Evolutionary conservation across 2,888 invertebrate species (phyloP).

Genomic region (Eucera pruinosa): DNA sequence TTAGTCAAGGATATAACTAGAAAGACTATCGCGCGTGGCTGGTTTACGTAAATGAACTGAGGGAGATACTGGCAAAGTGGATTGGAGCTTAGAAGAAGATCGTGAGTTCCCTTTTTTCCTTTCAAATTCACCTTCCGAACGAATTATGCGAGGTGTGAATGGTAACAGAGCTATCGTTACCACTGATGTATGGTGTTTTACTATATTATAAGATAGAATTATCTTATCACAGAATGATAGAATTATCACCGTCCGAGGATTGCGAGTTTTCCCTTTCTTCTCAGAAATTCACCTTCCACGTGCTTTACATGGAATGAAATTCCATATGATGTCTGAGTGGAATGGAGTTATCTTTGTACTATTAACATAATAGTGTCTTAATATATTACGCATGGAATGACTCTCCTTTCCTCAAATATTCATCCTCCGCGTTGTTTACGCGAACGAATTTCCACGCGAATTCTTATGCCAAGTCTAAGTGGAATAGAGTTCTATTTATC

Average conservation of each 20-base stretch:
- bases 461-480: no score
- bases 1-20: not conserved
- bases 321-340: not conserved
- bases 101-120: slow-evolving; percentile 53
- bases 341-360: not conserved
- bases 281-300: slow-evolving; percentile 3
- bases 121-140: slow-evolving; percentile 1
- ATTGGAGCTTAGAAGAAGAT: slow-evolving; percentile 31
- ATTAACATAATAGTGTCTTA: no score
- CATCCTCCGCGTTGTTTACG: no score
- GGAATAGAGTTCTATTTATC: no score
- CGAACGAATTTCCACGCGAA: no score
- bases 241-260: no score
- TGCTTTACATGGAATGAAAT: no score
- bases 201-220: no score
- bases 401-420: no score
- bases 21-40: slow-evolving; percentile 11
- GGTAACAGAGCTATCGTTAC: not conserved
- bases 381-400: no score
- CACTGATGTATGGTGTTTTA: no score
- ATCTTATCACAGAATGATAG: no score
- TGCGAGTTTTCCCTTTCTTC: slow-evolving; percentile 52
- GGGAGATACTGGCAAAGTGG: slow-evolving; percentile 29
- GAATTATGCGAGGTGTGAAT: not conserved
- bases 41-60: slow-evolving; percentile 18